Base-by-base conservation (phyloP, 2,797 vertebrate genomes). In the Enteromius anoplus region DNA sequence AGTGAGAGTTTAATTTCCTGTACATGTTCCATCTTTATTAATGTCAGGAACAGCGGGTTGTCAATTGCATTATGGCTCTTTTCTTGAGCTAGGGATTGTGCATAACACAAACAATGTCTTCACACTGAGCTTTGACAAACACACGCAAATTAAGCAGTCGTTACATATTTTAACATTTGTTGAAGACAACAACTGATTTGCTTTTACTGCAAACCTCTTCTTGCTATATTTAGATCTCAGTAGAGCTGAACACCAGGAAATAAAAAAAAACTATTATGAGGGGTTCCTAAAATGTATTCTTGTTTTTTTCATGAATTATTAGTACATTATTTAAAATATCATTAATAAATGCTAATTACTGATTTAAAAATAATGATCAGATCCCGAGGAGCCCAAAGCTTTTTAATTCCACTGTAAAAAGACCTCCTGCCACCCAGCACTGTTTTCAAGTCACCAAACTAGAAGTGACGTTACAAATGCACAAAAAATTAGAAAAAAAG, bases 11-110 rank as follows among this genome's bases (percentile, higher is more conserved):
- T 94, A 93, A 95, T 94, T 94, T 95, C 91, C 92, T 92, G 91
- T 93, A 93, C 91, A 89, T 94, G 92, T 92, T 95, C 93, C 86
- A 90, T 95, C 93, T 94, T 94, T 94, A 94, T 95, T 94, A 94
- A 92, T 90, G 93, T 93, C 93, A 91, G 85, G 90, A 90, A 91
- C 90, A 94, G 93, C 91, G 80, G 92, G 92, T 91, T 88, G 91
- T 87, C 91, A 93, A 93, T 93, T 91, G 92, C 89, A 91, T 91
- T 91, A 91, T 87, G 84, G 84, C 75, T 79, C 68, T 78, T 78
- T 71, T 82, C 87, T 82, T 86, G 70, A 86, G 84, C 88, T 60
- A 84, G 85, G 85, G 87, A 87, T 91, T 81, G 87, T 83, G 85
- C 72, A 85, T 88, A 91, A 92, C 91, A 91, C 88, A 91, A 92